A percentile compares a stretch with the other conserved stretches of the same genome.
These are phyloP conservation scores for Andrena dorsata DNA, from an alignment of 2,888 invertebrate genomes.

Conservation along the genomic window DNA sequence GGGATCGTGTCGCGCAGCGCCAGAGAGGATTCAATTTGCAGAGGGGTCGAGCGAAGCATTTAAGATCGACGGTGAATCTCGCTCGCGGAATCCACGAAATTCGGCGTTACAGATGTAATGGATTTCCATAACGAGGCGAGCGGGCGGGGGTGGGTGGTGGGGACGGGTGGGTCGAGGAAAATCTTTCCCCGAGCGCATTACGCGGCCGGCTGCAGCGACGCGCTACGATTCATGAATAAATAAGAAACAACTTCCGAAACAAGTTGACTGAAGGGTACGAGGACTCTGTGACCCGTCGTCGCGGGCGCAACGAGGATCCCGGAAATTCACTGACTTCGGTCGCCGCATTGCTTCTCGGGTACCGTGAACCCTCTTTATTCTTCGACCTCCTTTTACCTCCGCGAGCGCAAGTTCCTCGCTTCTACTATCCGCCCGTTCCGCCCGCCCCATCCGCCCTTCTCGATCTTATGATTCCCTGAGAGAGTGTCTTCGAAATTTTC, in stretches of 20 bases:
- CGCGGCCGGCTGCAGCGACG: conserved; percentile 1
- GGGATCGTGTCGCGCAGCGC: background rate
- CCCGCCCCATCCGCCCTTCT: conserved; percentile 1
- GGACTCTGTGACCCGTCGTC: conserved; percentile 21
- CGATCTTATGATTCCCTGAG: conserved; percentile 52
- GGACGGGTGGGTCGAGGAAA: background rate
- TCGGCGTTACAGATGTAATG: conserved; percentile 49
- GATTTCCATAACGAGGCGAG: conserved; percentile 40
- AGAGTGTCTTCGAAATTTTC: conserved; percentile 66
- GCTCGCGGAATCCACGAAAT: conserved; percentile 22
- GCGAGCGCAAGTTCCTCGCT: conserved; percentile 1
- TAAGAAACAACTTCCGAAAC: conserved; percentile 61
- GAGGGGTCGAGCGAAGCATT: conserved; percentile 1
- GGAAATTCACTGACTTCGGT: conserved; percentile 55
- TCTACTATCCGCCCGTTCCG: background rate
- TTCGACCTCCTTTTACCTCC: conserved; percentile 9
- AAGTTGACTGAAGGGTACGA: conserved; percentile 55
- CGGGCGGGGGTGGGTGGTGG: background rate
- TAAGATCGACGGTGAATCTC: conserved; percentile 33
- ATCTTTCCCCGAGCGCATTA: conserved; percentile 24
- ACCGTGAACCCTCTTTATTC: conserved; percentile 47
- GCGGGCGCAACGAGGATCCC: conserved; percentile 34
- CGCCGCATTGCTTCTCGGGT: conserved; percentile 27
- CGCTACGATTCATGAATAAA: conserved; percentile 63
- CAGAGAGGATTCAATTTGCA: conserved; percentile 36